Evolutionary conservation across 2,797 vertebrate species (phyloP), one percentile per base, ranked within the genome.

Genomic region (Coreius guichenoti): DNA sequence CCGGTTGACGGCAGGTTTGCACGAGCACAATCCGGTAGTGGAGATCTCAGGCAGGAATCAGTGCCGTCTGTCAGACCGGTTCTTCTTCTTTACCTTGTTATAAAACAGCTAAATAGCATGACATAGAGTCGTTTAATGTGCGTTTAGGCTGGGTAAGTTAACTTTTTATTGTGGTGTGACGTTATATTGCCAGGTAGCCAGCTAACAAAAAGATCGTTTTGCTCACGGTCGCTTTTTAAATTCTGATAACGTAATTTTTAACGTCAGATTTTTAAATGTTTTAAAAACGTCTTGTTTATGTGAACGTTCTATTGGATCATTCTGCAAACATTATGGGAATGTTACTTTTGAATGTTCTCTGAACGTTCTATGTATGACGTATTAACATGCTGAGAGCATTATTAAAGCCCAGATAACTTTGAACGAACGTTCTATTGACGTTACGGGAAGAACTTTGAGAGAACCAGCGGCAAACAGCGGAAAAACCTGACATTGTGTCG

Each of bases 21-120:
- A 8, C 26, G 69, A 58, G 54, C 69, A 58, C 7, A 47, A 73
- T 73, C 81, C 81, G 69, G 81, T 47, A 43, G 80, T 13, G n/a
- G 58, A 29, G 77, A 47, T 47, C 31, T 31, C n/a, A 51, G 65
- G 81, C 51, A 23, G 54, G 39, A 61, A 47, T 69, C 58, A 29
- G 23, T 17, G 33, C 21, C 17, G 39, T 26, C n/a, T 12, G 23
- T 63, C 76, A 45, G n/a, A 80, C 77, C 78, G 78, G 45, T 39
- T 26, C 31, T 31, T n/a, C 51, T 14, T 16, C n/a, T 31, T 23
- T 16, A 8, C 36, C 23, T 3, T 2, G 26, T 4, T 8, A 3
- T 23, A 45, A 31, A 72, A 12, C 68, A 19, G 33, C 58, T 2
- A 5, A 8, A 29, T 31, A 31, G 29, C 51, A 11, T 31, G 39